Conservation (phyloP, 23 tunicate genomes). For the Phallusia fumigata region DNA sequence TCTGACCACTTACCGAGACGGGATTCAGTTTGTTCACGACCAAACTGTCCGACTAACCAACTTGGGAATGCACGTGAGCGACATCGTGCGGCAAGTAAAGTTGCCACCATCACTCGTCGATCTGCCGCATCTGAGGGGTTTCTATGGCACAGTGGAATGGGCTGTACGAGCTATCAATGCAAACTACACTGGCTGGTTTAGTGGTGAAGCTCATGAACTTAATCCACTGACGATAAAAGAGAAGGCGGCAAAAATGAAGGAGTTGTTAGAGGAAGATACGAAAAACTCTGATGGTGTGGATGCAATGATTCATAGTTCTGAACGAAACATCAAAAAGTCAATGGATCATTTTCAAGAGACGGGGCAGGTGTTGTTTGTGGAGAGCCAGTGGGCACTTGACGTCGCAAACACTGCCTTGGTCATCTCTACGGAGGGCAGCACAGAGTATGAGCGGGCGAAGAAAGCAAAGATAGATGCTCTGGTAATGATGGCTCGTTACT, state of each 20-base stretch:
- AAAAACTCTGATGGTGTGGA: not conserved
- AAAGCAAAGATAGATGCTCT: slow-evolving; percentile 11
- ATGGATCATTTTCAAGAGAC: slow-evolving; percentile 8
- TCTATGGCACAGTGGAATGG: slow-evolving; percentile 65
- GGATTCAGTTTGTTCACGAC: slow-evolving; percentile 62
- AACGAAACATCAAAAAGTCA: slow-evolving; percentile 17
- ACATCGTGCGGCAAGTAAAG: no score
- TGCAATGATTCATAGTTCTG: slow-evolving; percentile 26
- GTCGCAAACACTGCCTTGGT: slow-evolving; percentile 17
- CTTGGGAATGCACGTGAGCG: no score
- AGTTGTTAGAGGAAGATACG: slow-evolving; percentile 2
- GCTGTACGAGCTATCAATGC: slow-evolving; percentile 31
- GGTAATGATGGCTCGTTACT: not conserved
- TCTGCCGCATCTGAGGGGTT: slow-evolving; percentile 19
- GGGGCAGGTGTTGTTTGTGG: not conserved
- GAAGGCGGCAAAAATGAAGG: slow-evolving; percentile 10
- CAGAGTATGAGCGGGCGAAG: slow-evolving; percentile 13
- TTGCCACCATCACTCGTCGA: no score
- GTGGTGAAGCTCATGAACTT: slow-evolving; percentile 18
- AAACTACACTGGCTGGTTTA: slow-evolving; percentile 54
- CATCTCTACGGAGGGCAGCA: not conserved
- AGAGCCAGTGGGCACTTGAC: no score
- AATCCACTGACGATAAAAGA: slow-evolving; percentile 24
- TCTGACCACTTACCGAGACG: slow-evolving; percentile 71
- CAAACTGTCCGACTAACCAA: slow-evolving; percentile 45